Percentiles rank a stretch among this genome's conserved stretches.
These are phyloP conservation scores for Dolichomitus sp. DNA, from an alignment of 2,888 invertebrate genomes.

Conservation along the genomic window DNA sequence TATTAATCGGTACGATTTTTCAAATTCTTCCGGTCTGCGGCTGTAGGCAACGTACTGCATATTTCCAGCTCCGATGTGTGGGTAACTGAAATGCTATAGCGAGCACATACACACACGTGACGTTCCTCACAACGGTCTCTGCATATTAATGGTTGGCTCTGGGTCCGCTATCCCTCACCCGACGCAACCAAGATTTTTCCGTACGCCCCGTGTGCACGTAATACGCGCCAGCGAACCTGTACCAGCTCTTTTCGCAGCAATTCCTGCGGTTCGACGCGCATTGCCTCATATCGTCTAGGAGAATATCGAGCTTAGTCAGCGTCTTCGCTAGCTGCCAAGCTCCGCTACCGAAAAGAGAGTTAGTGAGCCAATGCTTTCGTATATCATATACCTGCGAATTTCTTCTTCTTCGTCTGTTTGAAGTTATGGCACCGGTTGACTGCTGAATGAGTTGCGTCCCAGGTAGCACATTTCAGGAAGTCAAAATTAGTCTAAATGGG, in stretches of 20 bases:
- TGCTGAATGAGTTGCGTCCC: no score
- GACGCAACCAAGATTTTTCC: conserved; percentile 53
- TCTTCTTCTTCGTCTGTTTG: background rate
- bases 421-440: no score
- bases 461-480: no score
- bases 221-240: conserved; percentile 44
- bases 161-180: conserved; percentile 37
- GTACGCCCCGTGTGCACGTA: conserved; percentile 57
- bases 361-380: background rate
- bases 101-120: conserved; percentile 31
- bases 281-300: conserved; percentile 58
- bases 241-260: conserved; percentile 47
- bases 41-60: conserved; percentile 63
- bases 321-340: conserved; percentile 41
- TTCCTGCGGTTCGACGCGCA: conserved; percentile 51
- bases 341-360: conserved; percentile 1
- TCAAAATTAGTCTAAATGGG: background rate
- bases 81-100: conserved; percentile 31
- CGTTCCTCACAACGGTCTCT: conserved; percentile 53
- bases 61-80: conserved; percentile 69
- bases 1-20: conserved; percentile 79
- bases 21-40: conserved; percentile 58
- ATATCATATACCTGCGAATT: conserved; percentile 14
- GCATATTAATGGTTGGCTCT: conserved; percentile 67
- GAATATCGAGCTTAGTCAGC: conserved; percentile 64